Conservation (phyloP, 2,797 vertebrate species). For the Darevskia mixta region DNA sequence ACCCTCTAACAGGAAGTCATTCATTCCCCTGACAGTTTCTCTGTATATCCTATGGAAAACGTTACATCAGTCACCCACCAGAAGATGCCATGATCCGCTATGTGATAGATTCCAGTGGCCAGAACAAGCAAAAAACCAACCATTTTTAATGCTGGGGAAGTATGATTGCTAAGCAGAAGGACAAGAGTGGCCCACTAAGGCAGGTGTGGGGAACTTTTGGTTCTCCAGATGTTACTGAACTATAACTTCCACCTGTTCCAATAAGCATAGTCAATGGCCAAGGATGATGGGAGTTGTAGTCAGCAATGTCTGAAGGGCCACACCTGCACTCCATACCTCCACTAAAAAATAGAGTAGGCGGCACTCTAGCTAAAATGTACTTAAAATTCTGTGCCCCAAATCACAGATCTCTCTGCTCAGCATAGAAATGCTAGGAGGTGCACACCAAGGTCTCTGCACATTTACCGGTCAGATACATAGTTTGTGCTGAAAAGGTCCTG, state of each 20-base stretch:
- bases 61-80: not conserved
- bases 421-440: not conserved
- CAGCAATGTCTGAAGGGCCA: no score
- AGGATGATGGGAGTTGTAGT: no score
- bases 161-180: no score
- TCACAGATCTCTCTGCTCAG: no score
- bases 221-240: no score
- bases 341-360: no score
- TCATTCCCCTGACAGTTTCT: not conserved
- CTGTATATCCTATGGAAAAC: not conserved
- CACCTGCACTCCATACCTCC: no score
- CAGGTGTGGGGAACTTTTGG: no score
- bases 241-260: no score
- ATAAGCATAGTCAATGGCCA: no score
- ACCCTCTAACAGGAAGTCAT: not conserved
- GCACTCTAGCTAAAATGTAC: not conserved
- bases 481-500: not conserved
- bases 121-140: not conserved
- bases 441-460: not conserved
- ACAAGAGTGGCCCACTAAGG: no score
- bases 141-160: not conserved
- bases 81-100: not conserved
- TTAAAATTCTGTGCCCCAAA: not conserved
- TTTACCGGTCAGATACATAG: not conserved
- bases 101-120: no score